These are phyloP conservation scores for Acanthurus lineatus DNA, from an alignment of 2,797 vertebrate genomes.

Conservation along the genomic window DNA sequence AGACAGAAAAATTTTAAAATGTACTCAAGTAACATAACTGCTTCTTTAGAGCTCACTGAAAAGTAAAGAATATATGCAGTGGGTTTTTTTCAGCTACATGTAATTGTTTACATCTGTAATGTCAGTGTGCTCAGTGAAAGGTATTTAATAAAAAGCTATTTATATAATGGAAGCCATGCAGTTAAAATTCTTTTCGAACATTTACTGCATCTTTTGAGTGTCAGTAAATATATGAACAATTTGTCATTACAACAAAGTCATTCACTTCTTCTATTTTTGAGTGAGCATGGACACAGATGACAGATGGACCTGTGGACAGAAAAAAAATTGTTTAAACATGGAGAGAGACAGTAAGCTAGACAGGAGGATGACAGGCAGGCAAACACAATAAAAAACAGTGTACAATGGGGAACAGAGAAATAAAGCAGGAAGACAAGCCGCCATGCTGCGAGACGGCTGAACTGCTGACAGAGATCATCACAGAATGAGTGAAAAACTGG, in stretches of 20 bases:
- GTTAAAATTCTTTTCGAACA: background rate
- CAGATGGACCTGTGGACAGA: constrained; percentile 19
- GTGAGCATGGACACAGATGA: constrained; percentile 1
- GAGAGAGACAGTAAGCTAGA: constrained; percentile 10
- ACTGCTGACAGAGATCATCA: constrained; percentile 12
- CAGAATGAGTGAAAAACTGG: constrained; percentile 25
- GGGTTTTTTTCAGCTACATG: background rate
- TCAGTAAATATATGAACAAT: background rate
- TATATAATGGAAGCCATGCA: background rate
- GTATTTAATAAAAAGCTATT: background rate
- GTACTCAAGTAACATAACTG: background rate
- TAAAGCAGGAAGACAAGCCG: constrained; percentile 10
- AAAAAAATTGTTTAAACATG: constrained; percentile 20
- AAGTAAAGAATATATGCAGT: background rate
- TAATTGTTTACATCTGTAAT: background rate
- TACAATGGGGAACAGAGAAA: constrained; percentile 4
- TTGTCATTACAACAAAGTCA: constrained; percentile 9
- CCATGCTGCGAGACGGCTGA: constrained; percentile 17
- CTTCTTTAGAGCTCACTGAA: background rate
- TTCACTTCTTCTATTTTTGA: constrained; percentile 26
- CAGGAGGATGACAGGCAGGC: constrained; percentile 20
- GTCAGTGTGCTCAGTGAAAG: background rate
- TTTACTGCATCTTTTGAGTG: background rate
- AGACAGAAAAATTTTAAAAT: background rate
- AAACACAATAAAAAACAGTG: constrained; percentile 30